Evolutionary conservation across 1,140 invertebrate genomes (phyloP), one percentile per base, ranked within the genome.

Genomic region (Metaphire vulgaris): DNA sequence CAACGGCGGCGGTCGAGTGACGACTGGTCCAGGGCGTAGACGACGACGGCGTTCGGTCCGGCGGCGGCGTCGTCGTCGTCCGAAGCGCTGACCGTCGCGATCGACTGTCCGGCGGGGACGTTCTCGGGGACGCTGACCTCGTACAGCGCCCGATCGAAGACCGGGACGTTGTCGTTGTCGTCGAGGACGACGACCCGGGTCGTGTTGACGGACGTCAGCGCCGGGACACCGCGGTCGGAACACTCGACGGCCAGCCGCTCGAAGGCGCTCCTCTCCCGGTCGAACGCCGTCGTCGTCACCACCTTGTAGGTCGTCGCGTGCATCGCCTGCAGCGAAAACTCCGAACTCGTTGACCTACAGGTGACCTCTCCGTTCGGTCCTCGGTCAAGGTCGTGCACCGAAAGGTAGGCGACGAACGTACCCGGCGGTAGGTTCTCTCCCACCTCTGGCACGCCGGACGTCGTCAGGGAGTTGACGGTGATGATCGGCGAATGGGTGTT

Each of bases 131-230:
- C 91, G 0, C 91, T 92, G 0, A 92, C 91, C 56, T 91, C 92
- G 82, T 97, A 98, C 80, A 93, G 91, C 80, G 91, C 90, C 0
- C 92, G 92, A 84, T 93, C 91, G 86, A 98, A 98, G 2, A 92
- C 89, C 0, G 96, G 96, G 77, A 91, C 91, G 84, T 98, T 97
- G 85, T 98, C 96, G 85, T 98, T 98, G 83, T 94, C 92, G 83
- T 98, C 96, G 31, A 93, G 86, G 33, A 98, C 90, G 71, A 89
- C 88, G 2, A 98, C 90, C 12, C 88, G 87, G 28, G 97, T 88
- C 89, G 89, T 1, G 90, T 89, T 6, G 74, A 75, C 1, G 79
- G 31, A 0, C 77, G 79, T 70, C 76, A 78, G 0, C 74, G 78
- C 21, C 12, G 82, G 83, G 12, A 29, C 76, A 34, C 81, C 84